Percentiles rank a stretch among this genome's conserved stretches.
phyloP scores from a whole-genome alignment of 2,113 vertebrate genomes.

The Gasterosteus aculeatus region DNA sequence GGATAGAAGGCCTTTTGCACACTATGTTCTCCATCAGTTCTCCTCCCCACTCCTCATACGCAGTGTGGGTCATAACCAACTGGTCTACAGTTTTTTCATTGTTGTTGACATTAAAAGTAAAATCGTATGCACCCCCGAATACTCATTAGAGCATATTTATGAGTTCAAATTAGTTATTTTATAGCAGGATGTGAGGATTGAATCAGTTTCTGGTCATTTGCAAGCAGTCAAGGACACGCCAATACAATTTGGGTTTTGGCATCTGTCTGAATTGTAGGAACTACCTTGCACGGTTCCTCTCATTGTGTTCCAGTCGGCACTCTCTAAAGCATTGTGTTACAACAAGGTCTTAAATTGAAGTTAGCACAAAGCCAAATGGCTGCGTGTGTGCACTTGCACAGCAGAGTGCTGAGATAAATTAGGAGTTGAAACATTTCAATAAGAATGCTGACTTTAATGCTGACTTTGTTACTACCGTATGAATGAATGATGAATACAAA shows the following conservation, averaged over 20 bases:
- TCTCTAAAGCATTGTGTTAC: conserved; percentile 33
- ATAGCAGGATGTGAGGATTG: conserved; percentile 23
- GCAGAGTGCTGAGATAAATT: conserved; percentile 1
- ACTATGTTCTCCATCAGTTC: background rate
- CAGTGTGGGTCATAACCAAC: background rate
- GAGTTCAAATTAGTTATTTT: background rate
- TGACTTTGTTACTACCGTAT: background rate
- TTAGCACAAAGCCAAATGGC: conserved; percentile 4
- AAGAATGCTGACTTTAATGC: background rate
- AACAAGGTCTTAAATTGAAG: conserved; percentile 43
- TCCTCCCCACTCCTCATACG: background rate
- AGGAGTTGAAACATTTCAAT: background rate
- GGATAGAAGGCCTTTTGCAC: background rate
- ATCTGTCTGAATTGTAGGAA: conserved; percentile 62
- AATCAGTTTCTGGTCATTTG: background rate
- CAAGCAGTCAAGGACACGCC: background rate
- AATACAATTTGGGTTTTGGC: conserved; percentile 10
- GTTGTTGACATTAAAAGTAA: background rate
- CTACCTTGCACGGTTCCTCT: conserved; percentile 68
- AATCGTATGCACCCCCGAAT: too few relatives aligned
- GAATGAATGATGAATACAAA: background rate
- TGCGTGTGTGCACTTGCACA: conserved; percentile 1
- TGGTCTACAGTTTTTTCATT: background rate
- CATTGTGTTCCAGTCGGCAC: conserved; percentile 61
- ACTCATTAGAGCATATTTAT: too few relatives aligned